Base-by-base conservation (phyloP, 2,797 vertebrate species). In the Helarctos malayanus region DNA sequence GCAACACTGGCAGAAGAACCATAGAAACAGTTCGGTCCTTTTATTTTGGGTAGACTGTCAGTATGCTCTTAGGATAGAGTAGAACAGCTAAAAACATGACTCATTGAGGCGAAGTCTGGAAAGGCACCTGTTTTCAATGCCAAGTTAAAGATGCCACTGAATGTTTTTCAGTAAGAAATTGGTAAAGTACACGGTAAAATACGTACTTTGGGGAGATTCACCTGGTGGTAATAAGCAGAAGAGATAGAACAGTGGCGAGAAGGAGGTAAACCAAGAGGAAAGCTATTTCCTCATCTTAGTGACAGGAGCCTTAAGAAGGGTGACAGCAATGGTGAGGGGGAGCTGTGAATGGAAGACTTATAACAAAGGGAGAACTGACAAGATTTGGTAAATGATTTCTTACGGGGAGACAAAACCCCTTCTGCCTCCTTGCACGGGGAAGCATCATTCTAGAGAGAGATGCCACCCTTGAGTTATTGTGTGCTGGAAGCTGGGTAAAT, bases 391-490 rank as follows among this genome's bases (percentile, higher is more conserved):
- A 73, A 25, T 61, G 19, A 76, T 75, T 80, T 80, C 45, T 88
- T 69, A 18, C 15, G 45, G 41, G n/a, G 14, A 76, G 25, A 69
- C 23, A 57, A 19, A 86, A 38, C 14, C 18, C 52, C 2, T 76
- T 15, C n/a, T 90, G 32, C 8, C 83, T 84, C 14, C 84, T 92
- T 78, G 49, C 35, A 56, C 25, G 82, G 27, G 76, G 71, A 80
- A 45, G 9, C 6, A 73, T 85, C 81, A 75, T 47, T 91, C 54
- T 69, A 78, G 52, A 71, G 52, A 71, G 35, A 82, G 32, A 69
- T 78, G 69, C 12, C 59, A 61, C 29, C 49, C 27, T 80, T 89
- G 87, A 96, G 52, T 93, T 96, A 96, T n/a, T 75, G 21, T 76
- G 49, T 61, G 5, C 45, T 76, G 25, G 47, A 92, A 92, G 45